Percentiles rank a stretch among this genome's conserved stretches.
Evolutionary conservation across 2,113 vertebrate species (phyloP).

Genomic region (Ceuthmochares aereus): DNA sequence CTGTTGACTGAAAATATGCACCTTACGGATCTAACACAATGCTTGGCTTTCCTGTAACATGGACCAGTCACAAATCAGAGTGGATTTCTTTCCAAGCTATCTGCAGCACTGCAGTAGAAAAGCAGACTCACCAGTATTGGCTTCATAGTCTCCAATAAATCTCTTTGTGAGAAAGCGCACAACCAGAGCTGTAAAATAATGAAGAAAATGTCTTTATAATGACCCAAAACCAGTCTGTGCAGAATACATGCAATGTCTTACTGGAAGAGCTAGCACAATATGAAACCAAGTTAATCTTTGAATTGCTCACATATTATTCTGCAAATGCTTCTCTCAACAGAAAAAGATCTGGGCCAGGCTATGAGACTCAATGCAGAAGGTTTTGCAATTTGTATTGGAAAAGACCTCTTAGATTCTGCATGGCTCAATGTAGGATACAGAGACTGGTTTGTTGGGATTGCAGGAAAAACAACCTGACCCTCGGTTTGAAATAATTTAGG

Average conservation of each 20-base stretch:
- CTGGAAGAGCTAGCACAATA: neutral
- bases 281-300: neutral
- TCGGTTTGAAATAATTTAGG: neutral
- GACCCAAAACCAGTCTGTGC: neutral
- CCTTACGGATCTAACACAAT: conserved; percentile 40
- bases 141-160: conserved; percentile 95
- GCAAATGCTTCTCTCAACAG: neutral
- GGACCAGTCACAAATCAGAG: neutral
- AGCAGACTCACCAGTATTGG: conserved; percentile 86
- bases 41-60: neutral
- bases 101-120: neutral
- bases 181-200: conserved; percentile 82
- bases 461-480: neutral
- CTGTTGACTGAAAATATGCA: conserved; percentile 62
- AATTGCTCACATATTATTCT: neutral
- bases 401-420: neutral
- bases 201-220: neutral
- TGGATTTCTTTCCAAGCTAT: neutral
- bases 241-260: neutral
- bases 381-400: neutral
- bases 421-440: neutral
- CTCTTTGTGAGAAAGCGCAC: conserved; percentile 92
- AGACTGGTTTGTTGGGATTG: neutral
- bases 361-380: neutral
- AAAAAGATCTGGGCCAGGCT: neutral